Evolutionary conservation across 2,888 invertebrate species (phyloP), one percentile per base, ranked within the genome.

Genomic region (Pheosia gnoma): DNA sequence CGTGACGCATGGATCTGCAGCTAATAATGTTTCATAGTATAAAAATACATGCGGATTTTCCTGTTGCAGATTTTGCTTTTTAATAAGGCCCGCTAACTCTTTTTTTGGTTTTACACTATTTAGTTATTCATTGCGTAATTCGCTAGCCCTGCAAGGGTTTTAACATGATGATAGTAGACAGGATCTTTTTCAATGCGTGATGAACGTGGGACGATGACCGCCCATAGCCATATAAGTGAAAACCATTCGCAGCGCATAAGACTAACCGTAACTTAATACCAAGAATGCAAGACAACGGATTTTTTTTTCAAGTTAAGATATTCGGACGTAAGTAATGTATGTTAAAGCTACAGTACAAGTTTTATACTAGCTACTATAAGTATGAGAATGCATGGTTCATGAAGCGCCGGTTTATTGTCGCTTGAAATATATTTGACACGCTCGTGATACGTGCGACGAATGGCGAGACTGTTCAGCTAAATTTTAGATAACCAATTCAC

Each of bases 1-100:
- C 70, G 78, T 88, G 88, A 88, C 72, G 88, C 87, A 88, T 66
- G 65, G 62, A 71, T 75, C 72, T 74, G 81, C 77, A 77, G 72
- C 69, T 67, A 77, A 77, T 80, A 75, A 74, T 78, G 69, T 75
- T 75, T 75, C 73, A 74, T 75, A 67, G 71, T 66, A 72, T 72
- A 72, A 80, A 79, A 80, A 75, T 77, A 72, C 71, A 72, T 75
- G 64, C 70, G 70, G 74, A 78, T 80, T 82, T 83, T 80, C 81
- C 81, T 79, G 75, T 77, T 81, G 73, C 82, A 77, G 67, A 62
- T 52, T 63, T 59, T 59, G 60, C 57, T 63, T 54, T 37, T 58
- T 58, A 57, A 39, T 61, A 61, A 59, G 59, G 57, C 59, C 60
- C 43, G 59, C 59, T 43, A 59, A 58, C 25, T 25, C 1, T 51